Conservation (phyloP, 1,140 invertebrate genomes). For the Platyscapa corneri region DNA sequence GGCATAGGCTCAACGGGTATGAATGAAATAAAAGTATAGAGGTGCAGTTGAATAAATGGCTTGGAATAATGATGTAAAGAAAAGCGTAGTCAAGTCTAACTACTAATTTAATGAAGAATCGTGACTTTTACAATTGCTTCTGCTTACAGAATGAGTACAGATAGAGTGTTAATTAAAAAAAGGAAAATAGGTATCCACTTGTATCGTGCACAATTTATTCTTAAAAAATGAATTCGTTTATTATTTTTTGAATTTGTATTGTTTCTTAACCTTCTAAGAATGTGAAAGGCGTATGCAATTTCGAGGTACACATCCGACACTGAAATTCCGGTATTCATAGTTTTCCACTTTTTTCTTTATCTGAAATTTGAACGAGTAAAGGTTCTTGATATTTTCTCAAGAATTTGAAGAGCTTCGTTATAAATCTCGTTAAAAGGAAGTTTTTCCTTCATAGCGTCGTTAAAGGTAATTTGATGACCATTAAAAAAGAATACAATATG, state of each 20-base stretch:
- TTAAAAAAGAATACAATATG: slow-evolving; percentile 42
- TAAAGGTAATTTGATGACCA: slow-evolving; percentile 50
- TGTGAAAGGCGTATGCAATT: background rate
- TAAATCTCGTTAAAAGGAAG: slow-evolving; percentile 52
- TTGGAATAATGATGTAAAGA: no score
- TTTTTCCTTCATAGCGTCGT: slow-evolving; percentile 46
- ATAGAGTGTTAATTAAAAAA: no score
- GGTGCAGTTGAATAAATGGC: no score
- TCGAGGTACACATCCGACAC: background rate
- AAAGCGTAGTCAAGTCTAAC: background rate
- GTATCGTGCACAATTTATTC: background rate
- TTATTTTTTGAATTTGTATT: background rate
- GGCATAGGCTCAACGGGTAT: no score
- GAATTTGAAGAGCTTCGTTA: slow-evolving; percentile 51
- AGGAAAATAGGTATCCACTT: background rate
- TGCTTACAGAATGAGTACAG: no score
- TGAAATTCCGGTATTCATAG: slow-evolving; percentile 9
- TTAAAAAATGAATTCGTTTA: background rate
- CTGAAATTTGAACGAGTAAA: slow-evolving; percentile 39
- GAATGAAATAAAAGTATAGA: no score
- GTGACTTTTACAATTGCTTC: no score
- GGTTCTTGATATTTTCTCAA: slow-evolving; percentile 39
- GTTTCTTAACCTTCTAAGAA: background rate
- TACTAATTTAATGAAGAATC: background rate
- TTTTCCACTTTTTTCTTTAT: slow-evolving; percentile 16